phyloP scores from a whole-genome alignment of 2,888 invertebrate genomes.

The Smittia aterrima region DNA sequence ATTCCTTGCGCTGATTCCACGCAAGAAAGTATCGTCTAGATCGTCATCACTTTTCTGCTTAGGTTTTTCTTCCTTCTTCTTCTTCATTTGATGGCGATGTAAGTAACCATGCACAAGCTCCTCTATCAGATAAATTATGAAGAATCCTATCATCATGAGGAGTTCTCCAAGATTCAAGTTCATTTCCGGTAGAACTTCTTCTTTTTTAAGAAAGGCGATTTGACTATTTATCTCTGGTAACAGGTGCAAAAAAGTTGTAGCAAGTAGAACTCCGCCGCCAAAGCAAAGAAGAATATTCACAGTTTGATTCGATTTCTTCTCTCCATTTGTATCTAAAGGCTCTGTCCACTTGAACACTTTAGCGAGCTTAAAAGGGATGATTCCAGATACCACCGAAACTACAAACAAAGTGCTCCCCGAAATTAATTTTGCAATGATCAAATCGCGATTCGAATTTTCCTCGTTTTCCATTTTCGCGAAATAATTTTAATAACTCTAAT shows the following conservation, averaged over 20 bases:
- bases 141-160: conserved; percentile 73
- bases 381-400: conserved; percentile 73
- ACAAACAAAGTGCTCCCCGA: conserved; percentile 77
- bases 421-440: conserved; percentile 75
- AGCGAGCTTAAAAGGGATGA: conserved; percentile 69
- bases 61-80: background rate
- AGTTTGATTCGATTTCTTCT: conserved; percentile 49
- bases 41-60: background rate
- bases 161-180: conserved; percentile 67
- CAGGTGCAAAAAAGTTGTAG: conserved; percentile 78
- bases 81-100: conserved; percentile 55
- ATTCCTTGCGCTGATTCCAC: conserved; percentile 25
- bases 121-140: conserved; percentile 76
- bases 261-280: conserved; percentile 77
- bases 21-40: conserved; percentile 21
- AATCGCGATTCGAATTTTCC: conserved; percentile 44
- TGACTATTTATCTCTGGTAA: conserved; percentile 73
- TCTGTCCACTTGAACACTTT: conserved; percentile 63
- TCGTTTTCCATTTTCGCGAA: background rate
- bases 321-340: conserved; percentile 13
- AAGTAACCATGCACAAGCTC: conserved; percentile 72
- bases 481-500: background rate
- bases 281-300: conserved; percentile 68
- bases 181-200: conserved; percentile 50
- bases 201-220: conserved; percentile 52